Evolutionary conservation across 2,113 vertebrate genomes (phyloP).

Genomic region (Tonatia bakeri): DNA sequence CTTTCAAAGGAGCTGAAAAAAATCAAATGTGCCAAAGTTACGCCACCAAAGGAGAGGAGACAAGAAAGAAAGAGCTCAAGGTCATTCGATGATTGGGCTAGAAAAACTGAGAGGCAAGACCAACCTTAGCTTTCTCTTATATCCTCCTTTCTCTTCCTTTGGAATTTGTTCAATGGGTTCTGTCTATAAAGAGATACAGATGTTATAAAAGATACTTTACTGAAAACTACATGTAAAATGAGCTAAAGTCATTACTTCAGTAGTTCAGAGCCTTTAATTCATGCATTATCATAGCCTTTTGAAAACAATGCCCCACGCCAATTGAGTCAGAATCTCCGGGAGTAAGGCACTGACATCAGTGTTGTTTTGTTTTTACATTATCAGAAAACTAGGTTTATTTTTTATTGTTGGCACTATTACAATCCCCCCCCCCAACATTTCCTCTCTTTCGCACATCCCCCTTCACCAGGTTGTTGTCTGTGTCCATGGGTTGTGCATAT

Average conservation of each 20-base stretch:
- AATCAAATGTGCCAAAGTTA: neutral
- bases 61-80: neutral
- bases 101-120: neutral
- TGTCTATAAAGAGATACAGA: neutral
- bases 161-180: neutral
- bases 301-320: neutral
- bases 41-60: neutral
- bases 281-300: neutral
- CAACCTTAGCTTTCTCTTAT: neutral
- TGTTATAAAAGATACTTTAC: neutral
- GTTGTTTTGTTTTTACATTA: no score
- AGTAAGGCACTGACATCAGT: neutral
- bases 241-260: neutral
- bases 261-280: neutral
- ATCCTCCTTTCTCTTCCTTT: neutral
- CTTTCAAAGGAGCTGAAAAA: neutral
- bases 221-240: neutral
- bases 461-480: no score
- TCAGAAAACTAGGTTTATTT: no score
- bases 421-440: no score
- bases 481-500: no score
- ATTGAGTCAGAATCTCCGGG: neutral
- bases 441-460: no score
- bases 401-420: no score
- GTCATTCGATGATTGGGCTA: neutral